Percentiles rank a stretch among this genome's conserved stretches.
Conservation (phyloP, 2,113 vertebrate genomes). For the Prinia subflava region DNA sequence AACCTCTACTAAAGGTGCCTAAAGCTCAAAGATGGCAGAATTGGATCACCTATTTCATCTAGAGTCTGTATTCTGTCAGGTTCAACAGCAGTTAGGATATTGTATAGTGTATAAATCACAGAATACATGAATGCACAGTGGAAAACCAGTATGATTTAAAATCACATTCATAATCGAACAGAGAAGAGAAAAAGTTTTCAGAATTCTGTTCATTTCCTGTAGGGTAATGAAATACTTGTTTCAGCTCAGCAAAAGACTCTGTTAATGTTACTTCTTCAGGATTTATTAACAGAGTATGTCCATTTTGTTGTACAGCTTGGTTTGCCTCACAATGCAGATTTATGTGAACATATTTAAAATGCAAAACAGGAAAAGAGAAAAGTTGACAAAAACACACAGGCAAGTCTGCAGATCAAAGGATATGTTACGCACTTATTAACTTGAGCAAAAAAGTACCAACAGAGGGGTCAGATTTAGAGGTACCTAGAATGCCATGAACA, state of each 20-base stretch:
- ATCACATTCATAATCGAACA: background rate
- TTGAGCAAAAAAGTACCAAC: background rate
- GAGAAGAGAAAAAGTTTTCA: background rate
- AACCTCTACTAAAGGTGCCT: background rate
- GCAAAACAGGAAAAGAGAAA: background rate
- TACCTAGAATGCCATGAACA: background rate
- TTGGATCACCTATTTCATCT: background rate
- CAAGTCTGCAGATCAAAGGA: background rate
- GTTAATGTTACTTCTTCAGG: background rate
- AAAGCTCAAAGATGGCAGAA: background rate
- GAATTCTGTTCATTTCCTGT: background rate
- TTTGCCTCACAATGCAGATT: background rate
- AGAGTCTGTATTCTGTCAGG: background rate
- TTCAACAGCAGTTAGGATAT: background rate
- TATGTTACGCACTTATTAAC: background rate
- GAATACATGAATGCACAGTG: background rate
- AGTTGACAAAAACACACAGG: background rate
- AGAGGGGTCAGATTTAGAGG: background rate
- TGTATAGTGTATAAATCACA: background rate
- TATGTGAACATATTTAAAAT: background rate
- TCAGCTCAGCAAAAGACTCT: background rate
- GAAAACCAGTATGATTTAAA: background rate
- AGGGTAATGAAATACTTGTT: background rate
- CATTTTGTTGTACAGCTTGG: background rate
- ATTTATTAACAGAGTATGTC: background rate